Evolutionary conservation across 2,797 vertebrate genomes (phyloP), one percentile per base, ranked within the genome.

Genomic region (Mormyrus hasselquistii): DNA sequence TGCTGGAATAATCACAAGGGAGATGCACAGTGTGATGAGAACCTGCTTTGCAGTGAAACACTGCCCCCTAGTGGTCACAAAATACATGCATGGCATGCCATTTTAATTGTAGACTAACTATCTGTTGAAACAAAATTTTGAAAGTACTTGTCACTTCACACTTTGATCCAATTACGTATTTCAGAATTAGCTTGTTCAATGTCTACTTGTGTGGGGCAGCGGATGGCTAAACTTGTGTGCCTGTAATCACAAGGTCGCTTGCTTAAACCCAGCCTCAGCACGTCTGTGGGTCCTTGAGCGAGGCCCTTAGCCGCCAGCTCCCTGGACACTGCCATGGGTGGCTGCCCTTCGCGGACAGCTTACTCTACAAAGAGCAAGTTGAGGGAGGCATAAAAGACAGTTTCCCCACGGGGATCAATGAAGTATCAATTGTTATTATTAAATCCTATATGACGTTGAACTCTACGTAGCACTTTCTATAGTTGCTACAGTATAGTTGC

Each of bases 1-100:
- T 57, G 29, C 22, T 38, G 4, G 25, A 19, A 86, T 41, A 8
- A 55, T 50, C 85, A 55, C 52, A 19, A 19, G 85, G 85, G 85
- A 16, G 50, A 29, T 6, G 1, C 4, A 29, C 19, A 34, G 7
- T 8, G 19, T 12, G 41, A 38, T 38, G 34, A 47, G 38, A 25
- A 50, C 16, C 10, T 52, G n/a, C 14, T 16, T 12, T 38, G 41
- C 49, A 34, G 59, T 6, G 41, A 73, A 50, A 52, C 73, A 65
- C 10, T 47, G 16, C 82, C 87, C 76, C 55, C 89, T 90, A 34
- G 44, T 85, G 89, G 89, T 44, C 14, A 69, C 9, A 4, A 3
- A 22, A 44, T 38, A n/a, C 69, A 38, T 62, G 86, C 86, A 84
- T 38, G 10, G 9, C 55, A n/a, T 44, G 22, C 19, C 34, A 14